These are phyloP conservation scores for Camponotus pennsylvanicus DNA, from an alignment of 1,140 invertebrate species.

Conservation along the genomic window DNA sequence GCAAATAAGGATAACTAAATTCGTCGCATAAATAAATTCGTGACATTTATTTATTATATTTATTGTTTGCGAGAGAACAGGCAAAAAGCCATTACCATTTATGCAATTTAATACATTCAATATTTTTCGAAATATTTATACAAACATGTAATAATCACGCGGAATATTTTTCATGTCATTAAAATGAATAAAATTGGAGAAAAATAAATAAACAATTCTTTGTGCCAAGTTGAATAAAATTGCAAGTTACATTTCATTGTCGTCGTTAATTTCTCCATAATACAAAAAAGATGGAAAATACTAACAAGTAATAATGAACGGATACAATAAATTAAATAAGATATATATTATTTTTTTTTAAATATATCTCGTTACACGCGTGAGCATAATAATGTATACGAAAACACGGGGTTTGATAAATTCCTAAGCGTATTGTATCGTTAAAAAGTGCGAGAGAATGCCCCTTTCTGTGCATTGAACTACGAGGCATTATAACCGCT, in stretches of 20 bases:
- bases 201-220: background rate
- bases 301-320: conserved; percentile 4
- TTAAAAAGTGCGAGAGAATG: conserved; percentile 37
- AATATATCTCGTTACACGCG: conserved; percentile 30
- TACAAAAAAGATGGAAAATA: conserved; percentile 4
- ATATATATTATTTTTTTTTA: background rate
- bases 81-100: background rate
- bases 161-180: background rate
- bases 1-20: background rate
- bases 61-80: conserved; percentile 1
- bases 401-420: conserved; percentile 38
- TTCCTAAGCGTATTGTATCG: conserved; percentile 21
- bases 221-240: background rate
- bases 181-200: background rate
- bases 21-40: background rate
- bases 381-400: conserved; percentile 10
- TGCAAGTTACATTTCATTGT: background rate
- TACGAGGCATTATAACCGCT: conserved; percentile 48
- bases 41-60: background rate
- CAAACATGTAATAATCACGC: background rate
- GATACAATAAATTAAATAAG: conserved; percentile 2
- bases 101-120: background rate
- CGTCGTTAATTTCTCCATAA: background rate
- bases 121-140: background rate
- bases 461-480: conserved; percentile 42